phyloP scores from a whole-genome alignment of 2,888 invertebrate genomes.

The Aporophyla nigra region DNA sequence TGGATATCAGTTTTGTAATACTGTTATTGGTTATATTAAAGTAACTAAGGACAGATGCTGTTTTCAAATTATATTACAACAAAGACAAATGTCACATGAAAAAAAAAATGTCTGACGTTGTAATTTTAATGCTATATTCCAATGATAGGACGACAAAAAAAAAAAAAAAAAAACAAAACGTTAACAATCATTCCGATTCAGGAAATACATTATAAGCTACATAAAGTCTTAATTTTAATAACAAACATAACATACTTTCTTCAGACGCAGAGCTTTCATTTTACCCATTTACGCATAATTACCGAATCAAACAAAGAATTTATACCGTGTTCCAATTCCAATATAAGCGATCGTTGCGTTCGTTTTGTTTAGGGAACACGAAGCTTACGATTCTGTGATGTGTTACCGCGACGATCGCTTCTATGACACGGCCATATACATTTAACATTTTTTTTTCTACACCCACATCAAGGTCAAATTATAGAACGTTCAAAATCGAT shows the following conservation, averaged over 20 bases:
- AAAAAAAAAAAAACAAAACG: constrained; percentile 20
- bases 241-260: neutral
- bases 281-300: neutral
- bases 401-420: too few species aligned
- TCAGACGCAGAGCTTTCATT: neutral
- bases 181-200: neutral
- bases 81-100: neutral
- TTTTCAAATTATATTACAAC: neutral
- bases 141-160: neutral
- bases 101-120: neutral
- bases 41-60: neutral
- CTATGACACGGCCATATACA: too few species aligned
- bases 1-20: constrained; percentile 15
- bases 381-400: too few species aligned
- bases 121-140: neutral
- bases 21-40: neutral
- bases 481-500: neutral
- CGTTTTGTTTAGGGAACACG: too few species aligned
- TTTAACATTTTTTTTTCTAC: neutral
- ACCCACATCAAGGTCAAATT: neutral
- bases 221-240: neutral
- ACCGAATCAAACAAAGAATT: neutral
- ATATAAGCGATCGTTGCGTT: too few species aligned
- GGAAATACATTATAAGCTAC: neutral
- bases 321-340: too few species aligned